These are phyloP conservation scores for Saimiri boliviensis DNA, from an alignment of 2,113 vertebrate species.

Conservation along the genomic window DNA sequence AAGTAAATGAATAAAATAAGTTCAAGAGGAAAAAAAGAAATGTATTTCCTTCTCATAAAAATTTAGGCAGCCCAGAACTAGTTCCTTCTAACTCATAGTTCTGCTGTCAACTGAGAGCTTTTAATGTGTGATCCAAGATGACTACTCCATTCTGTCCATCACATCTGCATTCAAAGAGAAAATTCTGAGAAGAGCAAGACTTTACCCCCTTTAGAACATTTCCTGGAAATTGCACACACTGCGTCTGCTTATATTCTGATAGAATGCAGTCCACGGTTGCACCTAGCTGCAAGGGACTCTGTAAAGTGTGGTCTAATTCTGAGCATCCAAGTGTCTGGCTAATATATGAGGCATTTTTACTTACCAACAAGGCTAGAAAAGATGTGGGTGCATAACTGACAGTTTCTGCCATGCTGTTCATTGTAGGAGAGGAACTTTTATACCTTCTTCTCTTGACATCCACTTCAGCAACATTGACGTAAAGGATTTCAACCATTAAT, in stretches of 20 bases:
- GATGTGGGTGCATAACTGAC: not conserved
- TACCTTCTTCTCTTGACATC: not conserved
- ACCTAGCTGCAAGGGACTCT: not conserved
- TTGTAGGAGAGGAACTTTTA: not conserved
- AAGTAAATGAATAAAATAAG: not conserved
- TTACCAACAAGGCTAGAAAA: not conserved
- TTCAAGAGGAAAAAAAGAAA: not conserved
- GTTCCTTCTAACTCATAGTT: not conserved
- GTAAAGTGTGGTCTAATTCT: not conserved
- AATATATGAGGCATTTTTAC: not conserved
- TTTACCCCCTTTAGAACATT: not conserved
- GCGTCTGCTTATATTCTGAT: not conserved
- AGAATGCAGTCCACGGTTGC: fast-evolving
- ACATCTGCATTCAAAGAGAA: not conserved
- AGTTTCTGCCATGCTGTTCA: not conserved
- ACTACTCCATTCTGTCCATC: not conserved
- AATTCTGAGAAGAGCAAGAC: not conserved
- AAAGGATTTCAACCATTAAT: not conserved
- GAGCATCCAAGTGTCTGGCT: not conserved
- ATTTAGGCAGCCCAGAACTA: not conserved
- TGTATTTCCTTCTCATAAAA: not conserved
- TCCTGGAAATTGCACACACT: not conserved
- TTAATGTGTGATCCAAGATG: not conserved
- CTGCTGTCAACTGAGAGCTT: not conserved
- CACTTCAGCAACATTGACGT: not conserved